Base-by-base conservation (phyloP, 2,113 vertebrate genomes). In the Rostratula benghalensis region DNA sequence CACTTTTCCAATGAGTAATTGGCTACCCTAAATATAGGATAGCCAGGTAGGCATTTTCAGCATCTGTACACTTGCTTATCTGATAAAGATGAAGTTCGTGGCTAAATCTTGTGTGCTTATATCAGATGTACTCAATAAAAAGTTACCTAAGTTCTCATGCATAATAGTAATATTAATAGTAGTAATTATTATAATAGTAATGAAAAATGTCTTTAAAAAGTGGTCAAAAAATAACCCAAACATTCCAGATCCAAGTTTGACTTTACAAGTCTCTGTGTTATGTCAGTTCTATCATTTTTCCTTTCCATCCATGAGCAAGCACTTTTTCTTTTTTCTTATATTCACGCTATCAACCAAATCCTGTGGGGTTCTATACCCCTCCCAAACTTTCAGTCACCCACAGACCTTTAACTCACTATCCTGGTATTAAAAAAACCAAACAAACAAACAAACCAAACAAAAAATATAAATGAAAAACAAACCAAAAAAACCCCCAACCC, bases 341-440 rank as follows among this genome's bases (percentile, higher is more conserved):
- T 27, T 16, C 21, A 71, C 6, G 1, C 1, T 57, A n/a, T 8
- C 13, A 70, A 20, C 2, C 2, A 85, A 43, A 43, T 56, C 41
- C 24, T 37, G 16, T 50, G 3, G 2, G 1, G 4, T 16, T 8
- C 3, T 11, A 21, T 18, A 70, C 3, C 1, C 0, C 14, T 19
- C 7, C 19, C 17, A 22, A 9, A 45, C 4, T 67, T 89, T 28
- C 25, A 13, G 18, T 48, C 11, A 2, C 7, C 15, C 18, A 1
- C 7, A 54, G 20, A 31, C 1, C 11, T 75, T 65, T 15, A 80
- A 48, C 15, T 78, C 20, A 14, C 13, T 39, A 16, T 28, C 16
- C 60, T 39, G 35, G 6, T 28, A 39, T 27, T 61, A 7, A 73
- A 65, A 43, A 70, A 46, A 41, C n/a, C n/a, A 3, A 22, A 28